Percentiles rank a stretch among this genome's conserved stretches.
Conservation (phyloP, 35 echinoderm and acorn worm species). For the Ophioderma brevispina region DNA sequence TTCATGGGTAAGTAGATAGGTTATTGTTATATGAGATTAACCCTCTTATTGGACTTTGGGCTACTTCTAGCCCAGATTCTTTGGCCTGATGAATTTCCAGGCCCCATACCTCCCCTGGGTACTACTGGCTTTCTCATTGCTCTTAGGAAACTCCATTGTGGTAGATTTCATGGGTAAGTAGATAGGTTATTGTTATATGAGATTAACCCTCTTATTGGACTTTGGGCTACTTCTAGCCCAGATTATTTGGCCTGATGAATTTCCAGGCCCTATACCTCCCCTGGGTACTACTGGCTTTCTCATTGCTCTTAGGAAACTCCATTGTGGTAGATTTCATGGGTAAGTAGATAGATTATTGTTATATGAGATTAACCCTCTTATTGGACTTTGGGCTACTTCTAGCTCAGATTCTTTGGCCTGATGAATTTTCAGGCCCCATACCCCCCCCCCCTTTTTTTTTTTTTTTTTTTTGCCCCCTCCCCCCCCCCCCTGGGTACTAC, state of each 20-base stretch:
- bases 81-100: constrained; percentile 97
- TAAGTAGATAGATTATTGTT: too few species aligned
- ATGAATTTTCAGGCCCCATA: constrained; percentile 97
- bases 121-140: constrained; percentile 87
- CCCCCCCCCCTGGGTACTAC: constrained; percentile 84
- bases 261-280: constrained; percentile 90
- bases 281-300: constrained; percentile 95
- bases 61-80: constrained; percentile 93
- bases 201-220: too few species aligned
- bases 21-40: too few species aligned
- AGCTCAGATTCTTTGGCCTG: constrained; percentile 95
- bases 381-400: too few species aligned
- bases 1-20: too few species aligned
- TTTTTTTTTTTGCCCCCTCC: constrained; percentile 79
- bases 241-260: constrained; percentile 98
- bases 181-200: too few species aligned
- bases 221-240: constrained; percentile 89
- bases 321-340: constrained; percentile 98
- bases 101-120: constrained; percentile 96
- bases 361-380: too few species aligned
- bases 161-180: constrained; percentile 98
- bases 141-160: constrained; percentile 92
- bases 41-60: too few species aligned
- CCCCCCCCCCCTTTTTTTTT: constrained; percentile 84
- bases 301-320: constrained; percentile 86